Base-by-base conservation (phyloP, 1,140 invertebrate genomes). In the Drosophila santomea region DNA sequence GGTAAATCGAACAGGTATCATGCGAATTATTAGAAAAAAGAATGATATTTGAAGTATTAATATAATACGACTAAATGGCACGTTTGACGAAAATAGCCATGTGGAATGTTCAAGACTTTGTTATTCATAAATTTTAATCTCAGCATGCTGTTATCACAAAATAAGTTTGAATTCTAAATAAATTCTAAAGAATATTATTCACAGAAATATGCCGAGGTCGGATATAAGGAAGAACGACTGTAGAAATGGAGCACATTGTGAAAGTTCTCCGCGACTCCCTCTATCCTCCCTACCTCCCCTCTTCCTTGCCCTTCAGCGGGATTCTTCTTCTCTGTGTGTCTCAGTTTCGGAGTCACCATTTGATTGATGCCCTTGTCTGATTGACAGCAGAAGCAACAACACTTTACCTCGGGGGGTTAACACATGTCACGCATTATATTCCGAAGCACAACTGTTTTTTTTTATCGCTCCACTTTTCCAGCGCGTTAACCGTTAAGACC, bases 301-400 rank as follows among this genome's bases (percentile, higher is more conserved):
- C 38, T 57, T 38, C 43, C 39, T 44, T 20, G 41, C 39, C 25
- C 56, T 52, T 52, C 50, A n/a, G 4, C 5, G 32, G 7, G 14
- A 28, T 66, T 66, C 59, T 66, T 74, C 62, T 71, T 62, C 74
- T 81, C 62, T 52, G 81, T 76, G 55, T 14, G 60, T 41, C 62
- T 79, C 56, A 67, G 78, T 66, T 51, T 78, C 47, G 67, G 64
- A 63, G 63, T 71, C 63, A 62, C 43, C 62, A 54, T 77, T 84
- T 84, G 81, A 84, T 84, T 84, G 81, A 84, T 84, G 78, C 61
- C 43, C 75, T 80, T 45, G 35, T 45, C 61, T 75, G 68, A 81
- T 85, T 86, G 81, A 78, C 81, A 64, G 50, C 63, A 55, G 6
- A 61, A 74, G 43, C 78, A 73, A 73, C 63, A 75, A 69, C 69